Conservation (phyloP, 2,113 vertebrate genomes). For the Glareola pratincola region DNA sequence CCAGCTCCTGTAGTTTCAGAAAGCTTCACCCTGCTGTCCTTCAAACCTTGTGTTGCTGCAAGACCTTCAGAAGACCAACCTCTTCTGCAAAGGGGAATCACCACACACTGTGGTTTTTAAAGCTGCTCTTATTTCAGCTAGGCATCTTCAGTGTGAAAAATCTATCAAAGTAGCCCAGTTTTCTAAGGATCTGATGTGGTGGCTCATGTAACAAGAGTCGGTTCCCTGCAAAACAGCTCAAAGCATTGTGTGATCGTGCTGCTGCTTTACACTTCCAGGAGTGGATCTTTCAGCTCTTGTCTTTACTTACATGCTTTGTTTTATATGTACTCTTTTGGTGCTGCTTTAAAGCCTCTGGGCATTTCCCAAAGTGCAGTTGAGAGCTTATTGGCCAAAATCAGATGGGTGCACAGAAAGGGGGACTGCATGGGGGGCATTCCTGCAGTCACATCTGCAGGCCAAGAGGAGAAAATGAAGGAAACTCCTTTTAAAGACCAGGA, state of each 20-base stretch:
- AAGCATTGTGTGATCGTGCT: background rate
- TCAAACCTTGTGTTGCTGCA: background rate
- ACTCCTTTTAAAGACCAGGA: background rate
- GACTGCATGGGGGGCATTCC: background rate
- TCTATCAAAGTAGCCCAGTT: background rate
- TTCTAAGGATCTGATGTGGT: background rate
- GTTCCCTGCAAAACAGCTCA: background rate
- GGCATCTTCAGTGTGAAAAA: background rate
- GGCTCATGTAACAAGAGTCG: background rate
- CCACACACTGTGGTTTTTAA: background rate
- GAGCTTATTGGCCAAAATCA: background rate
- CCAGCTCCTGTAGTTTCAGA: background rate
- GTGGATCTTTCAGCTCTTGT: background rate
- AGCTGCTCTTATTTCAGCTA: background rate
- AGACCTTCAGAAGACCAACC: background rate
- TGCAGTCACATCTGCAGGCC: fast-evolving
- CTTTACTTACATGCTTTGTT: background rate
- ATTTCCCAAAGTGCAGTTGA: background rate
- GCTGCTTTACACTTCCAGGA: background rate
- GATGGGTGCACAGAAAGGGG: background rate
- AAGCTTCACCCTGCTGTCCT: background rate
- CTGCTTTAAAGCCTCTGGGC: background rate
- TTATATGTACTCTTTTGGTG: background rate
- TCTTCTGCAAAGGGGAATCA: background rate
- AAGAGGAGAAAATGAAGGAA: background rate